phyloP scores from a whole-genome alignment of 2,888 invertebrate species.

The Drosophila falleni region DNA sequence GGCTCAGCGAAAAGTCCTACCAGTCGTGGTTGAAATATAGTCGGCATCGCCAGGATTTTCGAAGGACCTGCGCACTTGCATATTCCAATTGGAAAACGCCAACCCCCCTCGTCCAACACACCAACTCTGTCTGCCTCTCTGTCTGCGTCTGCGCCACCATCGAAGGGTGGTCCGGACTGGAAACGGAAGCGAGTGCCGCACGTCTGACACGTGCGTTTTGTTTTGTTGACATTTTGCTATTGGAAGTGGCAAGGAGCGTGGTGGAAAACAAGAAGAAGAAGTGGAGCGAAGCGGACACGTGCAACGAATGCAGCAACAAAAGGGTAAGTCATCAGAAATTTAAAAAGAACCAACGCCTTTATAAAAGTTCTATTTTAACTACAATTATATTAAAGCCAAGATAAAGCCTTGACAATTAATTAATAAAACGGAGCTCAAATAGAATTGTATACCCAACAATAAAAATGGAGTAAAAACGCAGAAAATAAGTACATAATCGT shows the following conservation, averaged over 20 bases:
- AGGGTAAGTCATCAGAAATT: constrained; percentile 6
- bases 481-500: too few relatives aligned
- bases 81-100: constrained; percentile 74
- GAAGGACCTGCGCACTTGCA: constrained; percentile 83
- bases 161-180: constrained; percentile 47
- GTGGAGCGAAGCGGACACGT: constrained; percentile 49
- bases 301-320: constrained; percentile 28
- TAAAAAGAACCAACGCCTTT: constrained; percentile 2
- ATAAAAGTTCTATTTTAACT: neutral
- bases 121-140: constrained; percentile 11
- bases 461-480: too few relatives aligned
- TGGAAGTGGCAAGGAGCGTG: constrained; percentile 1
- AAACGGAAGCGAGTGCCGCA: constrained; percentile 51
- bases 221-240: constrained; percentile 70
- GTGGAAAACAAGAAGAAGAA: neutral
- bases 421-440: too few relatives aligned
- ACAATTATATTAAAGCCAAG: neutral
- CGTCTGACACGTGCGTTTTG: constrained; percentile 67
- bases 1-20: constrained; percentile 80
- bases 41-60: constrained; percentile 77
- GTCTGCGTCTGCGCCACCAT: constrained; percentile 46
- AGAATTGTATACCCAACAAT: too few relatives aligned
- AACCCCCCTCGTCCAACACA: constrained; percentile 16
- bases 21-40: constrained; percentile 61
- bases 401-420: neutral